Conservation (phyloP, 2,888 invertebrate genomes). For the Nomada fucata region DNA sequence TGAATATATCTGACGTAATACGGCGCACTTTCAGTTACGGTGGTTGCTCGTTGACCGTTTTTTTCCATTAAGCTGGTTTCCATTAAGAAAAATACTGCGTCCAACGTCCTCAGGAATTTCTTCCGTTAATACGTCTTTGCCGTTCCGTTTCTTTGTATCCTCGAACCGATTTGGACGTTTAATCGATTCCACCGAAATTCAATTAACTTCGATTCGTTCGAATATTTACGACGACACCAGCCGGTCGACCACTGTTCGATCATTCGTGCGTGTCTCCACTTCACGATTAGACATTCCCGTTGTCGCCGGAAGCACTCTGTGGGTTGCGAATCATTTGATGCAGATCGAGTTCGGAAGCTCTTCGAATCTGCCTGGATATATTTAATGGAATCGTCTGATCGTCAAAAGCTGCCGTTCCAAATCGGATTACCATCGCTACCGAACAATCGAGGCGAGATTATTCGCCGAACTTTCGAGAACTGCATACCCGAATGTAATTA, state of each 20-base stretch:
- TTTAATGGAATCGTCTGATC: not conserved
- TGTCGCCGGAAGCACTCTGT: not conserved
- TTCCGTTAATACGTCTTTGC: not conserved
- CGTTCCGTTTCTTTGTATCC: no score
- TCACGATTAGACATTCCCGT: no score
- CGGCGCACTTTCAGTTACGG: not conserved
- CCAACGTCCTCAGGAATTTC: not conserved
- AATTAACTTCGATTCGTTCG: not conserved
- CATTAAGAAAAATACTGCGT: no score
- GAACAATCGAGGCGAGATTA: not conserved
- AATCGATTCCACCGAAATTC: not conserved
- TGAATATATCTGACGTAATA: conserved; percentile 21
- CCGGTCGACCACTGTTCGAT: no score
- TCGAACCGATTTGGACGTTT: not conserved
- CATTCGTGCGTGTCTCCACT: no score
- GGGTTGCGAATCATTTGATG: not conserved
- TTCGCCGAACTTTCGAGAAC: not conserved
- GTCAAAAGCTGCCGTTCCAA: not conserved
- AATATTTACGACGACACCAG: no score
- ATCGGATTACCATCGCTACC: not conserved
- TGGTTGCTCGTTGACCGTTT: not conserved
- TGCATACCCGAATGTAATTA: not conserved
- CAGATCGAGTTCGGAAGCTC: not conserved
- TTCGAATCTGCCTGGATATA: not conserved
- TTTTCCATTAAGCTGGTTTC: no score